These are phyloP conservation scores for Anser cygnoides DNA, from an alignment of 2,113 vertebrate genomes.

Conservation along the genomic window DNA sequence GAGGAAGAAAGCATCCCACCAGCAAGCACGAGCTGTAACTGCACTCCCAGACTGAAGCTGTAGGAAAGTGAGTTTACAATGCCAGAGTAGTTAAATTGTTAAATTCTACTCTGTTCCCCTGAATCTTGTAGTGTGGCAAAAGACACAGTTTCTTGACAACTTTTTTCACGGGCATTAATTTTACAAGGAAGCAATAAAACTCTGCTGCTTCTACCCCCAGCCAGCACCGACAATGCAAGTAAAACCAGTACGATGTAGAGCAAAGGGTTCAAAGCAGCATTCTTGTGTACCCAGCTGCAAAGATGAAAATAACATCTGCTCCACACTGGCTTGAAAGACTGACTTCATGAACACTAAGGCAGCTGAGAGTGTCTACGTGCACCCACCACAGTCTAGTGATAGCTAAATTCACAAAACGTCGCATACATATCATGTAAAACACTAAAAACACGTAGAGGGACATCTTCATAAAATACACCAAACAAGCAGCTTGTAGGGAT, in stretches of 20 bases:
- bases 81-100: not conserved
- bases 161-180: conserved; percentile 26
- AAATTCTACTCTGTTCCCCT: not conserved
- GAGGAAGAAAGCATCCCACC: not conserved
- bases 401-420: fast-evolving
- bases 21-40: fast-evolving
- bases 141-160: not conserved
- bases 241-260: not conserved
- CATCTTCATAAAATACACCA: fast-evolving
- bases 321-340: not conserved
- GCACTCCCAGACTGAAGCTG: not conserved
- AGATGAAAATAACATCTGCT: not conserved
- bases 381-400: not conserved
- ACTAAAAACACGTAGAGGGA: fast-evolving
- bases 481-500: not conserved
- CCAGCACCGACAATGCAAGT: not conserved
- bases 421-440: fast-evolving
- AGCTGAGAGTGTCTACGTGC: not conserved
- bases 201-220: not conserved
- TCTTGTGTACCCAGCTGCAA: too few relatives aligned
- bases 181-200: not conserved
- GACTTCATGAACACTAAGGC: not conserved
- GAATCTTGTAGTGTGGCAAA: not conserved
- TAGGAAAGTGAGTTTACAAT: not conserved
- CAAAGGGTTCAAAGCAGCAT: too few relatives aligned